Percentiles rank a stretch among this genome's conserved stretches.
These are phyloP conservation scores for Trachops cirrhosus DNA, from an alignment of 2,797 vertebrate genomes.

Conservation along the genomic window DNA sequence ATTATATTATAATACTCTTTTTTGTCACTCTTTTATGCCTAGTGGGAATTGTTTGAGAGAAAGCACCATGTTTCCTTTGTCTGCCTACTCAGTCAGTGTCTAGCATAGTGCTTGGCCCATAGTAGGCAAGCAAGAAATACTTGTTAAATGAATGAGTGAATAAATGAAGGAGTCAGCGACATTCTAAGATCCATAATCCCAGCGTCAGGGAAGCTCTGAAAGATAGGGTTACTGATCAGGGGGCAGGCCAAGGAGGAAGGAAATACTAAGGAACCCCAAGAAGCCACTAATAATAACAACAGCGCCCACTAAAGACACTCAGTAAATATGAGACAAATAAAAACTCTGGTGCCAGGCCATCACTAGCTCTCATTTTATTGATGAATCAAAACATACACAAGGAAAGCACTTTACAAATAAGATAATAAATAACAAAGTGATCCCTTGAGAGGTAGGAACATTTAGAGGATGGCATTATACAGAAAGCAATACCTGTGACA, in stretches of 20 bases:
- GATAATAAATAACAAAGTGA: background rate
- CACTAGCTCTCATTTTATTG: background rate
- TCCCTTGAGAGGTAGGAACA: background rate
- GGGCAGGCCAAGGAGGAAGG: background rate
- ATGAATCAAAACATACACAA: background rate
- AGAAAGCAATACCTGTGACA: background rate
- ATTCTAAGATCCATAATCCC: background rate
- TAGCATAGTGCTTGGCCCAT: background rate
- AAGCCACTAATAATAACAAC: background rate
- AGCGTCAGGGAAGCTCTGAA: background rate
- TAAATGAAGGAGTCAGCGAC: background rate
- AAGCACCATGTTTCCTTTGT: background rate
- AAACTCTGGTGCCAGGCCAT: background rate
- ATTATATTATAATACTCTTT: background rate
- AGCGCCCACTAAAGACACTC: background rate
- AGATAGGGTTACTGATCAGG: background rate
- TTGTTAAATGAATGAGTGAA: background rate
- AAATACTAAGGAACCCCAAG: background rate
- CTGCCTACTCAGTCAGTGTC: background rate
- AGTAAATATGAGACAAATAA: background rate
- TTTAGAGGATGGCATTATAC: background rate
- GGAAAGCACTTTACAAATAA: conserved; percentile 15
- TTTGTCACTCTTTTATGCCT: background rate
- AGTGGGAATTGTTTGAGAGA: background rate
- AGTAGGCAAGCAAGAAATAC: background rate